Conservation (phyloP, 2,113 vertebrate genomes). For the Petrocephalus microphthalmus region DNA sequence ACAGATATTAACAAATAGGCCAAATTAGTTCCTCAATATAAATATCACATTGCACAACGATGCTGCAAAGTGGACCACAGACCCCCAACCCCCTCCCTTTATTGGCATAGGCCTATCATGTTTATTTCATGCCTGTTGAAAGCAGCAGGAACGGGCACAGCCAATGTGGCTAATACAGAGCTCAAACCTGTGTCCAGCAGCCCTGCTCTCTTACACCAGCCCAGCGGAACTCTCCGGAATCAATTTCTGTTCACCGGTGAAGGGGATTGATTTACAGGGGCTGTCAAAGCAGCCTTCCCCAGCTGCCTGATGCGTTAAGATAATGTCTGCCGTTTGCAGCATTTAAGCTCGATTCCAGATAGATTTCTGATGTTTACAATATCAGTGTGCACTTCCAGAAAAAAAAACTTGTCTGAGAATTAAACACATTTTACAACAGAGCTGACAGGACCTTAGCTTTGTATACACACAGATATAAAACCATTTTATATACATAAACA, state of each 20-base stretch:
- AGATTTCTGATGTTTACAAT: neutral
- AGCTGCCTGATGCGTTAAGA: slow-evolving; percentile 52
- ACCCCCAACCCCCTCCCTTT: slow-evolving; percentile 41
- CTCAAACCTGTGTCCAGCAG: slow-evolving; percentile 58
- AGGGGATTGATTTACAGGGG: slow-evolving; percentile 65
- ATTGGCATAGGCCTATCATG: slow-evolving; percentile 44
- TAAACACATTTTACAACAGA: neutral
- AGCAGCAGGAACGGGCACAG: slow-evolving; percentile 48
- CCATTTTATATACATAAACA: neutral
- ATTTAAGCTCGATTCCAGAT: neutral
- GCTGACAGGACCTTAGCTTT: neutral
- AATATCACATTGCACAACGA: slow-evolving; percentile 36
- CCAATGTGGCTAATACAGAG: slow-evolving; percentile 59
- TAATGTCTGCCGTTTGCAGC: slow-evolving; percentile 22
- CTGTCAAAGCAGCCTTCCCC: slow-evolving; percentile 61
- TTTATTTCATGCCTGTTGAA: slow-evolving; percentile 69
- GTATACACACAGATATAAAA: neutral
- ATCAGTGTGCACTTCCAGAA: neutral
- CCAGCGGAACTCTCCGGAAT: slow-evolving; percentile 54
- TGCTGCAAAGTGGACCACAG: slow-evolving; percentile 35
- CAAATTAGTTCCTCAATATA: slow-evolving; percentile 20
- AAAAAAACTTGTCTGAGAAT: neutral
- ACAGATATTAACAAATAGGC: slow-evolving; percentile 5
- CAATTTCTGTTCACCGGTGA: slow-evolving; percentile 63
- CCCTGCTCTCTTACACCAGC: slow-evolving; percentile 41